A percentile compares a stretch with the other conserved stretches of the same genome.
These are phyloP conservation scores for Heloderma charlesbogerti DNA, from an alignment of 2,113 vertebrate genomes.

Conservation along the genomic window DNA sequence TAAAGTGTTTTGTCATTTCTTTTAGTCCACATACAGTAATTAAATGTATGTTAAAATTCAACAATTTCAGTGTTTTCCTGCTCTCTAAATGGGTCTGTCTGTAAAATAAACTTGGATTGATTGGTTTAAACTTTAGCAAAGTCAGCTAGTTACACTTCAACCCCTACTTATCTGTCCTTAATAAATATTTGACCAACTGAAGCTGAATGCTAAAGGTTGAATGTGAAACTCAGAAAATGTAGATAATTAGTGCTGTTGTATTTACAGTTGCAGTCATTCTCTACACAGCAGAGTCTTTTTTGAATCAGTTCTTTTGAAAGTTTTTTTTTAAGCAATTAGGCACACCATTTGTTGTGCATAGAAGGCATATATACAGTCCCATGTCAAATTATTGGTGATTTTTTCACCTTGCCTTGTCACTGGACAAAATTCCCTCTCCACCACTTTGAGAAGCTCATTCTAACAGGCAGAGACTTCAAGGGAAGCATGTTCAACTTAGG, in stretches of 20 bases:
- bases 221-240: conserved; percentile 44
- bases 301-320: no score
- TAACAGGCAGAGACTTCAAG: background rate
- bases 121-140: conserved; percentile 42
- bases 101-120: background rate
- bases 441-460: background rate
- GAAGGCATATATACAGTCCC: background rate
- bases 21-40: no score
- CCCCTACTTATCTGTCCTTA: conserved; percentile 43
- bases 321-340: background rate
- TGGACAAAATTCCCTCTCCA: background rate
- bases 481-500: background rate
- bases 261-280: background rate
- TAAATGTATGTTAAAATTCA: no score
- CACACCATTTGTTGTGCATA: background rate
- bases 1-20: no score
- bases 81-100: no score
- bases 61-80: no score
- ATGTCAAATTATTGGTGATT: background rate
- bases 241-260: background rate
- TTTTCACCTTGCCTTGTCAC: background rate
- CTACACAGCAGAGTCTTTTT: background rate
- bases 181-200: conserved; percentile 68
- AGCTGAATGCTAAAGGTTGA: conserved; percentile 73
- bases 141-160: conserved; percentile 67